Percentiles rank a stretch among this genome's conserved stretches.
phyloP scores from a whole-genome alignment of 2,888 invertebrate genomes.

The Venusia cambrica region DNA sequence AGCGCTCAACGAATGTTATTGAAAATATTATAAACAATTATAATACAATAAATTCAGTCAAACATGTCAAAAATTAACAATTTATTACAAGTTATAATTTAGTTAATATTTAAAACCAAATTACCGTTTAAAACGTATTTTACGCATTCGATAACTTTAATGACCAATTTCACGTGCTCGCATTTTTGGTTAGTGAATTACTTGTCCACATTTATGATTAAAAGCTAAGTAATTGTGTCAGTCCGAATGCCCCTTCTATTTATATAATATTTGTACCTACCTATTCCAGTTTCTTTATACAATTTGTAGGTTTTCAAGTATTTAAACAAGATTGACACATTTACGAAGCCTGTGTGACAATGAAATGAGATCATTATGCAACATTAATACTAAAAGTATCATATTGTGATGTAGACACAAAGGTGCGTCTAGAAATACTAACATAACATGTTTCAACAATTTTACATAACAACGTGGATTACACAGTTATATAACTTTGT shows the following conservation, averaged over 20 bases:
- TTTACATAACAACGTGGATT: too few relatives aligned
- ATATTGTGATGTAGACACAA: slow-evolving; percentile 45
- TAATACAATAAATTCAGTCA: slow-evolving; percentile 65
- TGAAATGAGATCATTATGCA: slow-evolving; percentile 78
- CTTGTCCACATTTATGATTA: slow-evolving; percentile 57
- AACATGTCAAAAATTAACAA: slow-evolving; percentile 69
- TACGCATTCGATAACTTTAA: slow-evolving; percentile 29
- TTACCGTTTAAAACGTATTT: slow-evolving; percentile 55
- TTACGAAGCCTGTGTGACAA: slow-evolving; percentile 66
- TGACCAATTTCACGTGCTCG: slow-evolving; percentile 30
- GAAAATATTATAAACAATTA: slow-evolving; percentile 41
- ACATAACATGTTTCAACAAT: too few relatives aligned
- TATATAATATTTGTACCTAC: slow-evolving; percentile 4
- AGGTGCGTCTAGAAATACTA: too few relatives aligned
- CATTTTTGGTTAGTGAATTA: slow-evolving; percentile 66
- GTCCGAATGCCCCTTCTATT: slow-evolving; percentile 28
- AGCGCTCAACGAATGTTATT: slow-evolving; percentile 27
- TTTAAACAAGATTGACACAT: slow-evolving; percentile 47
- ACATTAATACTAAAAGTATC: slow-evolving; percentile 76
- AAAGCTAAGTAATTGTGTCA: slow-evolving; percentile 59
- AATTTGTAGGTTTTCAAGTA: too few relatives aligned
- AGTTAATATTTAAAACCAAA: slow-evolving; percentile 67
- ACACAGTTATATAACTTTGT: too few relatives aligned
- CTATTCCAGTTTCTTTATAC: slow-evolving; percentile 14
- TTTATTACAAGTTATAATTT: slow-evolving; percentile 53